Evolutionary conservation across 2,888 invertebrate genomes (phyloP), one percentile per base, ranked within the genome.

Genomic region (Drosophila fulvimacula): DNA sequence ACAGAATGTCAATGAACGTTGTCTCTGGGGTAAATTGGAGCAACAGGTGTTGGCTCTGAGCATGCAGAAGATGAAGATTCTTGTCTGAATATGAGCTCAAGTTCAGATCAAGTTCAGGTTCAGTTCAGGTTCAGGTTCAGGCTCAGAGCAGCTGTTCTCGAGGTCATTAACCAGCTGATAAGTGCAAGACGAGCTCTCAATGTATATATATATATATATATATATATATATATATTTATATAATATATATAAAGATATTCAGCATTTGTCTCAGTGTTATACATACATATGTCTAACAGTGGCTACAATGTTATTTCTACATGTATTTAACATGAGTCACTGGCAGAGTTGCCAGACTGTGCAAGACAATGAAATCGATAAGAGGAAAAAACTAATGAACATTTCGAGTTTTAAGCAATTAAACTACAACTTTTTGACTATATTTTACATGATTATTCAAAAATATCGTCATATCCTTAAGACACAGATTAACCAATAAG

Each of bases 1-100:
- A 36, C 24, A 46, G 68, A 73, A 76, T 82, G 86, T 82, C 82
- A 86, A 82, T 82, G 82, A 73, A 82, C 83, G 78, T 49, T 34
- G 46, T 38, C 34, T 39, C 19, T 6, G 21, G 6, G 11, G 42
- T 9, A 21, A 44, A 44, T 38, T 19, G 39, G 19, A 44, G 52
- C 53, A 76, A 79, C 76, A 76, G 76, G 79, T 76, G 79, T 62
- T 19, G 67, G 34, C 46, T 46, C 5, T 27, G 27, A 3, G 56
- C 59, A 56, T 61, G 60, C 36, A n/a, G 24, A 61, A 55, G 49
- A 39, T 15, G 27, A 17, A 36, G 9, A 53, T 30, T 39, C 42
- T 39, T 36, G 13, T 55, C n/a, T 62, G 42, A 69, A 65, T 61
- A 79, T 63, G 24, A 68, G 60, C 62, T 75, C 75, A 81, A 74